A percentile compares a stretch with the other conserved stretches of the same genome.
Evolutionary conservation across 2,797 vertebrate genomes (phyloP).

Genomic region (Pyrocephalus nanus): DNA sequence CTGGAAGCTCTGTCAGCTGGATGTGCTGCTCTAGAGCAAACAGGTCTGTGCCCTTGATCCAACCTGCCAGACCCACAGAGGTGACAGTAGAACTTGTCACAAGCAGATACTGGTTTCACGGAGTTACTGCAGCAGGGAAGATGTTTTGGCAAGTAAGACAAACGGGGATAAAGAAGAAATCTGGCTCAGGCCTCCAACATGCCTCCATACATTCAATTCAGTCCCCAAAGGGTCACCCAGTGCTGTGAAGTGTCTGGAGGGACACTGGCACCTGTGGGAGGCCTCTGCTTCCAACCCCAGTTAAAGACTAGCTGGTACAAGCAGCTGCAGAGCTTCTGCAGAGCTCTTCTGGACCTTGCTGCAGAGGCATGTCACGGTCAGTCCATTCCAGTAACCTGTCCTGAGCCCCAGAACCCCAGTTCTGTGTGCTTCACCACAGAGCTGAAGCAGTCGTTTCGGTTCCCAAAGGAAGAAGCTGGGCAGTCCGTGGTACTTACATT

Average conservation of each 20-base stretch:
- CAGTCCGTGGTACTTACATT: conserved; percentile 83
- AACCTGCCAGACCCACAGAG: not conserved
- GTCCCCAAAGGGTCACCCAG: not conserved
- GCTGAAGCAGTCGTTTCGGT: not conserved
- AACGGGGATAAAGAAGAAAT: not conserved
- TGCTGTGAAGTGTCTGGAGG: not conserved
- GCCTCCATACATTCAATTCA: not conserved
- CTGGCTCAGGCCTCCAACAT: not conserved
- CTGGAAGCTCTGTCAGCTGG: not conserved
- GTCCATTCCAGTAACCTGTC: not conserved
- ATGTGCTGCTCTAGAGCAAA: not conserved
- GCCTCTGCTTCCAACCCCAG: not conserved
- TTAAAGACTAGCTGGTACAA: not conserved
- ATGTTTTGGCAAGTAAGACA: not conserved
- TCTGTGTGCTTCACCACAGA: not conserved
- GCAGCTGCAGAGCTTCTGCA: not conserved
- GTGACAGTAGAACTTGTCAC: not conserved
- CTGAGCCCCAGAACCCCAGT: not conserved
- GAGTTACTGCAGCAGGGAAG: not conserved
- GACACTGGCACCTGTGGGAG: not conserved
- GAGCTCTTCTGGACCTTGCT: not conserved
- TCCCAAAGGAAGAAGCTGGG: not conserved
- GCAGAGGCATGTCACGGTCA: not conserved
- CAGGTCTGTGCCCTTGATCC: not conserved
- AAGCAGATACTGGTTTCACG: not conserved